A percentile compares a stretch with the other conserved stretches of the same genome.
phyloP scores from a whole-genome alignment of 2,888 invertebrate species.

The Calliopum simillimum region DNA sequence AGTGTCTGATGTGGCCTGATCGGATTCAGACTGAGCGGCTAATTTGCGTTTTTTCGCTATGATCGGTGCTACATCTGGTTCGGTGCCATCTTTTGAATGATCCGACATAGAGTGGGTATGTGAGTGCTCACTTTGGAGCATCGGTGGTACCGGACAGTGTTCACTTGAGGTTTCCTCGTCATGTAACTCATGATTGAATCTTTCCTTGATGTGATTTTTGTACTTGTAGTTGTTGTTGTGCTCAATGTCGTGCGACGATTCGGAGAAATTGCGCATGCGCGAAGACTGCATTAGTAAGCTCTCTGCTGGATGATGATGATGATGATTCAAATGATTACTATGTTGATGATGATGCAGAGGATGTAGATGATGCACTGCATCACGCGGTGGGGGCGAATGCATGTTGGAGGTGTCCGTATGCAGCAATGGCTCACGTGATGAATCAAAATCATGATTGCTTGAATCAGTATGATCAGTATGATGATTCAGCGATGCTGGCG shows the following conservation, averaged over 20 bases:
- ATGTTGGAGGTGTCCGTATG: slow-evolving; percentile 65
- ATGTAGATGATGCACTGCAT: slow-evolving; percentile 52
- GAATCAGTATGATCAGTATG: slow-evolving; percentile 66
- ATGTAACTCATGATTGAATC: slow-evolving; percentile 75
- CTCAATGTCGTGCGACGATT: slow-evolving; percentile 67
- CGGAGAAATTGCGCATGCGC: slow-evolving; percentile 66
- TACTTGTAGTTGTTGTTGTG: slow-evolving; percentile 83
- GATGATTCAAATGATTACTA: slow-evolving; percentile 50
- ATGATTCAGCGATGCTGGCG: slow-evolving; percentile 59
- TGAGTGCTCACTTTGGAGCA: slow-evolving; percentile 63
- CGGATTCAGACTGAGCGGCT: slow-evolving; percentile 54
- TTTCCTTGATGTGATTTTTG: slow-evolving; percentile 92
- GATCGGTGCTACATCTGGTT: slow-evolving; percentile 63
- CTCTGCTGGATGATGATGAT: slow-evolving; percentile 55
- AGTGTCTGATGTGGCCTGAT: not conserved
- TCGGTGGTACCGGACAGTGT: slow-evolving; percentile 58
- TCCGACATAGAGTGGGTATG: slow-evolving; percentile 62
- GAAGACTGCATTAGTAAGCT: slow-evolving; percentile 54
- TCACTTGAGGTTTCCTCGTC: slow-evolving; percentile 68
- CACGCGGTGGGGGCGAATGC: slow-evolving; percentile 62
- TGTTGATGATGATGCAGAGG: slow-evolving; percentile 48
- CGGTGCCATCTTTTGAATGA: slow-evolving; percentile 65
- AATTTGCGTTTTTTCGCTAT: slow-evolving; percentile 64
- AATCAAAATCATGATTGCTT: slow-evolving; percentile 66
- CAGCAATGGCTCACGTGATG: slow-evolving; percentile 60